Base-by-base conservation (phyloP, 2,888 invertebrate genomes). In the Caenorhabditis auriculariae region DNA sequence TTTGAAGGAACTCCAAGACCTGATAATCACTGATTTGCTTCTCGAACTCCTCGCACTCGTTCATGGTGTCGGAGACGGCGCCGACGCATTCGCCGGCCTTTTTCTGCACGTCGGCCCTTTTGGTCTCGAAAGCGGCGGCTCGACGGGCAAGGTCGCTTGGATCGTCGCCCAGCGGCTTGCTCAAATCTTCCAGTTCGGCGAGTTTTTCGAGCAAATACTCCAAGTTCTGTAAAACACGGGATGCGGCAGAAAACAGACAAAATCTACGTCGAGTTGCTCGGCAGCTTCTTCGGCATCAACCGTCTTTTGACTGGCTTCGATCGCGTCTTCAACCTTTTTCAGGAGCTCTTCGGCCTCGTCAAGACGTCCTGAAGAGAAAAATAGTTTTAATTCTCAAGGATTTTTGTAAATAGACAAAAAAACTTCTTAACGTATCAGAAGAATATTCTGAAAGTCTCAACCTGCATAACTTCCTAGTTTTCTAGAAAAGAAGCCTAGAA, bases 281-380 rank as follows among this genome's bases (percentile, higher is more conserved):
- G 91, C 90, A 68, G 91, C 89, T 84, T 93, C 92, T 85, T 93
- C 93, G 2, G 92, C 91, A 85, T 93, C 93, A 28, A 63, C 19
- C 12, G 58, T 58, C 21, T 58, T 29, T 89, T 90, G 41, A 41
- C 72, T 75, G 1, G 60, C 54, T 19, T 60, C 62, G 38, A 75
- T 60, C 19, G 72, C 69, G 45, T 60, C 51, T 46, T 65, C 60
- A 35, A 75, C 54, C 38, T 75, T 69, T 42, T 66, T 53, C n/a
- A 70, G 45, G 2, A 70, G 53, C 28, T 60, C 56, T 64, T 64
- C 69, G 53, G 46, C 60, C 54, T 60, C 62, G 32, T 46, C 64
- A 4, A 57, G 58, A 28, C 42, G 58, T 50, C 55, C 72, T 66
- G 51, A 62, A 61, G 27, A 41, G 24, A 32, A 23, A 38, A 2